Percentiles rank a stretch among this genome's conserved stretches.
These are phyloP conservation scores for Tenodera sinensis DNA, from an alignment of 2,888 invertebrate species.

Conservation along the genomic window DNA sequence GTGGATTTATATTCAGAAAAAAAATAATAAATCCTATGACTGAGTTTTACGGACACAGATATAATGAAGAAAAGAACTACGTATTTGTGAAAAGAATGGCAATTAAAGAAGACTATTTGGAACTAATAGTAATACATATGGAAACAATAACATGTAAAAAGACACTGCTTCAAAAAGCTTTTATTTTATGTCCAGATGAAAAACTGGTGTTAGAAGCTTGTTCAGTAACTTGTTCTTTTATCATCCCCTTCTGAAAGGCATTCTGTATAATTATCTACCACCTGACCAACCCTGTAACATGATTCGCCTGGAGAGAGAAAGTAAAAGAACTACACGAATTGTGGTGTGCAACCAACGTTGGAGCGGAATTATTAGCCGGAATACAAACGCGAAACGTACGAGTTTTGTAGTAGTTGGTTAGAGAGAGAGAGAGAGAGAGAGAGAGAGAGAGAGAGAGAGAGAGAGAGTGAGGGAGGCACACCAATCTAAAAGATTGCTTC, in stretches of 20 bases:
- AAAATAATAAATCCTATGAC: too few species aligned
- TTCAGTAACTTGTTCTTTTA: neutral
- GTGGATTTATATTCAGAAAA: too few species aligned
- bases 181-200: neutral
- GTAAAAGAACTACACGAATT: neutral
- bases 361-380: neutral
- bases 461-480: neutral
- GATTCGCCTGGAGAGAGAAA: neutral
- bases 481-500: slow-evolving; percentile 8
- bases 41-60: too few species aligned
- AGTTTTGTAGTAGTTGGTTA: neutral
- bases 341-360: neutral
- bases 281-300: neutral
- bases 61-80: too few species aligned
- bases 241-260: neutral
- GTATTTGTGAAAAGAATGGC: too few species aligned
- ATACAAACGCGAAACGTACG: neutral
- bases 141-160: too few species aligned
- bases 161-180: too few species aligned
- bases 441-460: too few species aligned
- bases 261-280: neutral
- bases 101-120: too few species aligned
- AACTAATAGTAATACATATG: too few species aligned
- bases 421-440: neutral
- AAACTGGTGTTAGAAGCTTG: neutral